Evolutionary conservation across 2,113 vertebrate species (phyloP).

Genomic region (Emydura subglobosa): DNA sequence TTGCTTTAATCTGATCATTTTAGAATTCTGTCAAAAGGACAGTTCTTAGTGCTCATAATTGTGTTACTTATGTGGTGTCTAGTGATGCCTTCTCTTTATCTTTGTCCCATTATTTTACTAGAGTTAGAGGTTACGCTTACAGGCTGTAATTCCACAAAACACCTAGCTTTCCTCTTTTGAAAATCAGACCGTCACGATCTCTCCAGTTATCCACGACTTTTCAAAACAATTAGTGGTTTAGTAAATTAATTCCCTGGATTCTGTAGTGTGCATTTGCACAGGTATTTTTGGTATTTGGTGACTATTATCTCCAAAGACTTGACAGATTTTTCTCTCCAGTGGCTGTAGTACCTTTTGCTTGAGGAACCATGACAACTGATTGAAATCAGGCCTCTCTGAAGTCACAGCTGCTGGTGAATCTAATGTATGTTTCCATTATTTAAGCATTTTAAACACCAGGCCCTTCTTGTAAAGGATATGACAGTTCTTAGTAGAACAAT

Average conservation of each 20-base stretch:
- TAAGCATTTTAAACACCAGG: background rate
- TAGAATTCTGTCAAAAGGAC: background rate
- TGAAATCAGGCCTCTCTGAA: background rate
- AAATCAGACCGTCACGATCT: background rate
- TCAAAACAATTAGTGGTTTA: background rate
- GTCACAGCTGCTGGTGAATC: background rate
- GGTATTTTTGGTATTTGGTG: background rate
- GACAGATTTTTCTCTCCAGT: background rate
- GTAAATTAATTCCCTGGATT: background rate
- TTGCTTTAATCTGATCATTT: conserved; percentile 22
- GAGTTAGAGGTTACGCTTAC: background rate
- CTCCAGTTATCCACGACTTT: background rate
- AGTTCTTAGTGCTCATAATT: too few species aligned
- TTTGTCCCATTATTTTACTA: conserved; percentile 9
- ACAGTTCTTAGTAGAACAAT: background rate
- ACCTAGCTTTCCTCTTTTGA: background rate
- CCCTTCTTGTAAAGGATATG: background rate
- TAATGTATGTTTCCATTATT: background rate
- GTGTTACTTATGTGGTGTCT: too few species aligned
- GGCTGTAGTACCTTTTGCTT: background rate
- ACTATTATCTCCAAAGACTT: background rate
- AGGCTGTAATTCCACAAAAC: background rate
- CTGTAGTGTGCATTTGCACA: background rate
- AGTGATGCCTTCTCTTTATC: too few species aligned
- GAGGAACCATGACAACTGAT: background rate